These are phyloP conservation scores for Chloroclysta siterata DNA, from an alignment of 2,888 invertebrate species.

Conservation along the genomic window DNA sequence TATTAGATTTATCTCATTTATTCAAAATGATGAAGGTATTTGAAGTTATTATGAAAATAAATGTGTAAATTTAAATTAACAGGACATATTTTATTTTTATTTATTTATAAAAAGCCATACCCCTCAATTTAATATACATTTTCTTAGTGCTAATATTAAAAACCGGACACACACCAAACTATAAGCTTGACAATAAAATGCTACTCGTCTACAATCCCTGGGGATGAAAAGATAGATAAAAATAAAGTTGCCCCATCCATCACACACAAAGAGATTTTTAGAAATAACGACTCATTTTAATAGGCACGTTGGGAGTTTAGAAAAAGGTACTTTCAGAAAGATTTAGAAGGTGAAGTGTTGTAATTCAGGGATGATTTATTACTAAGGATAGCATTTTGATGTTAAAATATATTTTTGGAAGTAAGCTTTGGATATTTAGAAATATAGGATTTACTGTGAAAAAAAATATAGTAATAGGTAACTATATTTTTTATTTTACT, in stretches of 20 bases:
- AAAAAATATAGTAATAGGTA: too few relatives aligned
- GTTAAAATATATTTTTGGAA: too few relatives aligned
- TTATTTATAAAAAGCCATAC: too few relatives aligned
- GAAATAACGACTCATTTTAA: constrained; percentile 37
- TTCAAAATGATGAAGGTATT: too few relatives aligned
- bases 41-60: too few relatives aligned
- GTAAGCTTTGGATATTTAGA: too few relatives aligned
- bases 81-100: too few relatives aligned
- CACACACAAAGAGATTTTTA: constrained; percentile 40
- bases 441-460: too few relatives aligned
- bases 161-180: background rate
- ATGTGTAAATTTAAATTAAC: too few relatives aligned
- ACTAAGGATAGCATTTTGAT: background rate
- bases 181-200: background rate
- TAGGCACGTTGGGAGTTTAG: constrained; percentile 20
- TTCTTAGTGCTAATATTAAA: background rate
- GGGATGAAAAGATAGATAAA: constrained; percentile 43
- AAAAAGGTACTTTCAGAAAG: constrained; percentile 13
- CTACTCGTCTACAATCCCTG: constrained; percentile 13
- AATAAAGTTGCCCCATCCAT: constrained; percentile 48
- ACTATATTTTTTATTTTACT: too few relatives aligned
- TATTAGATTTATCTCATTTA: too few relatives aligned
- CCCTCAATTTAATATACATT: too few relatives aligned
- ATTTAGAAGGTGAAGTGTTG: constrained; percentile 17
- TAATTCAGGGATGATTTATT: constrained; percentile 11